These are phyloP conservation scores for Zaprionus ghesquierei DNA, from an alignment of 1,140 invertebrate genomes.

Conservation along the genomic window DNA sequence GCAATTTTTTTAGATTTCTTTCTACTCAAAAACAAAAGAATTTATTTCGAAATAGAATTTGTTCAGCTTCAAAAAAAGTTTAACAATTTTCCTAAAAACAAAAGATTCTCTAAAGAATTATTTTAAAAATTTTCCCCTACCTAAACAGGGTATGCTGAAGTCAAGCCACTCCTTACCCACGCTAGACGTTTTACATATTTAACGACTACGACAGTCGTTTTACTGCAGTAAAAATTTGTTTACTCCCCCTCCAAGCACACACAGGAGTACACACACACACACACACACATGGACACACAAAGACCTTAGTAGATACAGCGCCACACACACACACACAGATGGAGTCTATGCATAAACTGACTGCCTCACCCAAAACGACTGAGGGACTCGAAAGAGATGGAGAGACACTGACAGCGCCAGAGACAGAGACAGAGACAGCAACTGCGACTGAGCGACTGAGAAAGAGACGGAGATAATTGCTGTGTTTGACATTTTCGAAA, in stretches of 20 bases:
- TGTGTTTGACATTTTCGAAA: conserved; percentile 58
- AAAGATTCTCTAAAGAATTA: no score
- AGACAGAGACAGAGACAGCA: background rate
- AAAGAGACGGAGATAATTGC: conserved; percentile 55
- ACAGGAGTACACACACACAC: background rate
- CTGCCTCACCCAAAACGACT: background rate
- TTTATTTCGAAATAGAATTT: background rate
- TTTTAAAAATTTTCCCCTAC: background rate
- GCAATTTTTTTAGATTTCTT: no score
- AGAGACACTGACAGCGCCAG: background rate
- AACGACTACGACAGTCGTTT: conserved; percentile 29
- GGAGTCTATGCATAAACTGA: conserved; percentile 5
- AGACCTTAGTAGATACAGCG: background rate
- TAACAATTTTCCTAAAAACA: no score
- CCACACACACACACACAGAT: no score
- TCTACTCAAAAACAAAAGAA: no score
- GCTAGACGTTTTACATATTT: conserved; percentile 20
- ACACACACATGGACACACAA: background rate
- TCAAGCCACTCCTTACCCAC: background rate
- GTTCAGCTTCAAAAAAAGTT: no score
- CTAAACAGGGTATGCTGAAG: conserved; percentile 1
- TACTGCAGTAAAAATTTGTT: conserved; percentile 29
- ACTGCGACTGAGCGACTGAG: background rate
- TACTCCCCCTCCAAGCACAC: conserved; percentile 6
- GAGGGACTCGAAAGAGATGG: background rate